Base-by-base conservation (phyloP, 2,888 invertebrate genomes). In the Eupithecia tripunctaria region DNA sequence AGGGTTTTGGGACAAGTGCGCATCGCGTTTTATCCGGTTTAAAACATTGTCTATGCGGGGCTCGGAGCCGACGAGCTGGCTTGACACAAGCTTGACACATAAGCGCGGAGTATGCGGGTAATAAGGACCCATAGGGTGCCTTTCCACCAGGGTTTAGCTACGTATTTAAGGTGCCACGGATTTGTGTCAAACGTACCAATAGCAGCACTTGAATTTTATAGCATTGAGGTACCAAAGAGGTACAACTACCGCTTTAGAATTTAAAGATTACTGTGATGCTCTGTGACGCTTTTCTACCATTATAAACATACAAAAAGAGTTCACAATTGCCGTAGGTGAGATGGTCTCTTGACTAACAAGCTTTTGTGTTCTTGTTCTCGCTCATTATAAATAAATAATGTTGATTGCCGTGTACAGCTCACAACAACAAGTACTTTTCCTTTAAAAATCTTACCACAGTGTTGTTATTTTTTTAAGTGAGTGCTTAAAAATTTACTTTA, bases 1-100 rank as follows among this genome's bases (percentile, higher is more conserved):
- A 67, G 70, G 67, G 68, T 69, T 74, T 36, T 67, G 70, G 69
- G 75, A 72, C 75, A 72, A 70, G 68, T 67, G 62, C 32, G 56
- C 56, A 56, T 59, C 62, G 51, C 72, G 75, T 62, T 69, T 69
- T 67, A 36, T 36, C 62, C 62, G 36, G n/a, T 56, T 56, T 25
- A 25, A 25, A 14, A 25, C 56, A 56, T 56, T 56, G 56, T 56
- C 51, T 51, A 51, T 51, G 51, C 21, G 51, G 12, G 51, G 12
- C 21, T 21, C 21, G 56, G 25, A 56, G 51, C 25, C 21, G 56
- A 51, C 21, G 21, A n/a, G 51, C 21, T 56, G 12, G 12, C 25
- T 56, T n/a, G 56, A 51, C 21, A 21, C 51, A 51, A 51, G 56
- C 56, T 56, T 25, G 12, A 56, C 56, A 56, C 56, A 51, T 51